phyloP scores from a whole-genome alignment of 2,888 invertebrate genomes.

The Stenotaenia linearis region DNA sequence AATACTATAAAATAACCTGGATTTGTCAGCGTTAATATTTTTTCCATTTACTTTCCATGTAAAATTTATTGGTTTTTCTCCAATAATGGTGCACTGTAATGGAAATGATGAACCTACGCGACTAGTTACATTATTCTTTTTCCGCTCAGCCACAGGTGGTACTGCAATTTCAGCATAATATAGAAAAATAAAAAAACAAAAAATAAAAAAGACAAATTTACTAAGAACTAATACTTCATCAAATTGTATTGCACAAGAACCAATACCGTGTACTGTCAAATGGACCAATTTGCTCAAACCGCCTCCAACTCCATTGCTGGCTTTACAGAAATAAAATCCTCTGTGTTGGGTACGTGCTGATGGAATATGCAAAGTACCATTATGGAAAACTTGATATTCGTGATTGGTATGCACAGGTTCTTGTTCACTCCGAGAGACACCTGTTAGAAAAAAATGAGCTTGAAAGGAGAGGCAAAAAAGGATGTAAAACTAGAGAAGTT shows the following conservation, averaged over 20 bases:
- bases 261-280: slow-evolving; percentile 82
- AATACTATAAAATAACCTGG: slow-evolving; percentile 51
- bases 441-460: not conserved
- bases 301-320: slow-evolving; percentile 90
- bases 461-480: not conserved
- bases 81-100: slow-evolving; percentile 76
- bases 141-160: slow-evolving; percentile 88
- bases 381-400: slow-evolving; percentile 29
- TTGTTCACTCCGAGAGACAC: slow-evolving; percentile 3
- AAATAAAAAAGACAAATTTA: no score
- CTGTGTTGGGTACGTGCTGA: slow-evolving; percentile 55
- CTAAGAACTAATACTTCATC: not conserved
- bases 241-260: slow-evolving; percentile 31
- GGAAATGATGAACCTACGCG: slow-evolving; percentile 84
- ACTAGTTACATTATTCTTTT: slow-evolving; percentile 83
- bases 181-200: no score
- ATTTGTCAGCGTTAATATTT: slow-evolving; percentile 78
- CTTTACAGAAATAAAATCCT: slow-evolving; percentile 91
- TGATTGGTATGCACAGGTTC: slow-evolving; percentile 20
- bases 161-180: slow-evolving; percentile 53
- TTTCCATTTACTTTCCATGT: slow-evolving; percentile 94
- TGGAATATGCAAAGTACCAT: slow-evolving; percentile 79
- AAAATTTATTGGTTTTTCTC: slow-evolving; percentile 90
- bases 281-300: slow-evolving; percentile 89
- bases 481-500: not conserved